Conservation (phyloP, 1,140 invertebrate species). For the Cyclargus thomasi region DNA sequence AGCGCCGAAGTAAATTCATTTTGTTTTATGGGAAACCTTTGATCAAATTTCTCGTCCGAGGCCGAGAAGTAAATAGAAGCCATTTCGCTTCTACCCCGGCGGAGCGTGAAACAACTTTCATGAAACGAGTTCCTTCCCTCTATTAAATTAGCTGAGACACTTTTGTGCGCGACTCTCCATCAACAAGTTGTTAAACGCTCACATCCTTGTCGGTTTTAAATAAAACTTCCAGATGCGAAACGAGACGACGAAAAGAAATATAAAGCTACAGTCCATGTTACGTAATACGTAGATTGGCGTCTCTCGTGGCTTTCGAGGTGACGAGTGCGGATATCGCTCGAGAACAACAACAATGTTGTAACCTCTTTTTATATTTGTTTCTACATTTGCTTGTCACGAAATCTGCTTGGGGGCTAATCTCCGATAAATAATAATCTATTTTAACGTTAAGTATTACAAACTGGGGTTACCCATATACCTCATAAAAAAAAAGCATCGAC, state of each 20-base stretch:
- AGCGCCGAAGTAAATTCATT: conserved; percentile 14
- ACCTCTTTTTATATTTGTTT: background rate
- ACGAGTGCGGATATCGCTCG: background rate
- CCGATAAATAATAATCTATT: too few relatives aligned
- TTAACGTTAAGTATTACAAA: too few relatives aligned
- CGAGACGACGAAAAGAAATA: background rate
- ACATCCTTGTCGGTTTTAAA: background rate
- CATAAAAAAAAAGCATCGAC: too few relatives aligned
- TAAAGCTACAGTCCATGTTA: background rate
- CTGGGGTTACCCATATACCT: too few relatives aligned
- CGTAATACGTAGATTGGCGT: background rate
- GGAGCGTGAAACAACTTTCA: conserved; percentile 27
- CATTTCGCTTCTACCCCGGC: conserved; percentile 21
- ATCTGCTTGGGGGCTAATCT: background rate
- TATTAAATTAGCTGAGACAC: conserved; percentile 21
- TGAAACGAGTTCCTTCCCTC: conserved; percentile 20
- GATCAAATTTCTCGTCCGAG: conserved; percentile 19
- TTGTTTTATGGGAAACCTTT: conserved; percentile 18
- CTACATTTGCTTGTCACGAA: background rate
- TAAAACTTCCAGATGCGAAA: background rate
- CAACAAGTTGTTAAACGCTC: conserved; percentile 18
- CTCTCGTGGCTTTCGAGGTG: background rate
- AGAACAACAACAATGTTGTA: background rate
- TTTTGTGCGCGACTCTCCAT: conserved; percentile 14
- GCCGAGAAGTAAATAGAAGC: conserved; percentile 26